Percentiles rank a stretch among this genome's conserved stretches.
Conservation (phyloP, 2,888 invertebrate species). For the Cerastoderma edule region DNA sequence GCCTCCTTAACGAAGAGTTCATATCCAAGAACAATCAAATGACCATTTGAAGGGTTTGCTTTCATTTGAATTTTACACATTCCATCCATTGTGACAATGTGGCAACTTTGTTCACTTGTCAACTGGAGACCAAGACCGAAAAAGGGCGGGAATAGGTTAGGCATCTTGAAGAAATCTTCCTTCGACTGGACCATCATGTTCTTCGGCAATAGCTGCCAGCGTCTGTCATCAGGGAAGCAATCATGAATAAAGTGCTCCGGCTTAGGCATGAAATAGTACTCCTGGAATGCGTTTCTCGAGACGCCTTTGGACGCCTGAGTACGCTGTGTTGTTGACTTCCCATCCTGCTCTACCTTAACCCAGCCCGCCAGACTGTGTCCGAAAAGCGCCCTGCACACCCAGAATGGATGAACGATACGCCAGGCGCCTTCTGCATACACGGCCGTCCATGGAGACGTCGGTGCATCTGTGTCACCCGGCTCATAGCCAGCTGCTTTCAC, state of each 20-base stretch:
- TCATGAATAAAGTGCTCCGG: constrained; percentile 55
- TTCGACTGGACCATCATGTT: constrained; percentile 14
- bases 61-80: constrained; percentile 47
- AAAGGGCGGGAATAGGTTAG: constrained; percentile 59
- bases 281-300: constrained; percentile 53
- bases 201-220: constrained; percentile 52
- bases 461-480: constrained; percentile 46
- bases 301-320: constrained; percentile 40
- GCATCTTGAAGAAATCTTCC: constrained; percentile 46
- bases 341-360: constrained; percentile 58
- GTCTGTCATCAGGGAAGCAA: constrained; percentile 48
- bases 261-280: constrained; percentile 61
- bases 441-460: constrained; percentile 43
- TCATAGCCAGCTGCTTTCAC: constrained; percentile 51
- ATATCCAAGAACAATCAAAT: constrained; percentile 52
- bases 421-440: constrained; percentile 50
- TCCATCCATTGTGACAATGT: constrained; percentile 33
- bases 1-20: constrained; percentile 51
- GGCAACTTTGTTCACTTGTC: constrained; percentile 37
- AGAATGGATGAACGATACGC: constrained; percentile 59
- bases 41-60: constrained; percentile 47
- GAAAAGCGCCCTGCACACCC: constrained; percentile 56
- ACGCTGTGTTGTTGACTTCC: constrained; percentile 25
- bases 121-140: constrained; percentile 50
- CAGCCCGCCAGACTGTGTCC: constrained; percentile 57